Evolutionary conservation across 2,797 vertebrate species (phyloP).

Genomic region (Champsocephalus gunnari): DNA sequence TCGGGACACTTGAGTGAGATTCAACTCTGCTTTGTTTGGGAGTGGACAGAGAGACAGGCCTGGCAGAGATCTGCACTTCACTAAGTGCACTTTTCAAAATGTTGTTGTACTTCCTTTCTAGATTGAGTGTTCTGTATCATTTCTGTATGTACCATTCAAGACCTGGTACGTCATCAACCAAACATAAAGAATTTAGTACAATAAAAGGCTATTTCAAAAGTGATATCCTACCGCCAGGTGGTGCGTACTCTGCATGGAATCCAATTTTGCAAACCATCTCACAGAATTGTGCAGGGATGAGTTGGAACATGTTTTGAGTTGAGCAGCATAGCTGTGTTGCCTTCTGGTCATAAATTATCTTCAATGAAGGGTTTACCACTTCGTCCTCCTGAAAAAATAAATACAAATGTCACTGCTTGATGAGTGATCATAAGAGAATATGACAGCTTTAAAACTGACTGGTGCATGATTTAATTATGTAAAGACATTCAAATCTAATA

Average conservation of each 20-base stretch:
- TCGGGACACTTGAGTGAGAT: too few species aligned
- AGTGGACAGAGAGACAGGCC: too few species aligned
- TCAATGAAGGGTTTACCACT: constrained; percentile 83
- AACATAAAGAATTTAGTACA: neutral
- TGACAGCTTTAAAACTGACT: too few species aligned
- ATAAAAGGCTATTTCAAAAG: too few species aligned
- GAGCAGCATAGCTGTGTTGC: constrained; percentile 29
- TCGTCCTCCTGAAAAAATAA: constrained; percentile 82
- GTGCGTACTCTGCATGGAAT: constrained; percentile 86
- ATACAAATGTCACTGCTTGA: too few species aligned
- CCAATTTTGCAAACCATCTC: constrained; percentile 84
- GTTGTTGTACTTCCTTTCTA: neutral
- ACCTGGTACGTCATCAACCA: neutral
- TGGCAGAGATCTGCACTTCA: too few species aligned
- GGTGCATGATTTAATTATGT: too few species aligned
- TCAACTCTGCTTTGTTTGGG: too few species aligned
- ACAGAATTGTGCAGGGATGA: constrained; percentile 86
- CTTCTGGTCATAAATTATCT: constrained; percentile 79
- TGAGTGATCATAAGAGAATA: too few species aligned
- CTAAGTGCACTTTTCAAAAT: too few species aligned
- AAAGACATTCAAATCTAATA: too few species aligned
- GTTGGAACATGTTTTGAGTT: constrained; percentile 78
- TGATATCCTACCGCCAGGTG: constrained; percentile 81
- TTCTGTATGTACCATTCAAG: neutral
- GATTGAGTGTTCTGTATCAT: neutral